Evolutionary conservation across 2,888 invertebrate species (phyloP).

Genomic region (Torymus tubicola): DNA sequence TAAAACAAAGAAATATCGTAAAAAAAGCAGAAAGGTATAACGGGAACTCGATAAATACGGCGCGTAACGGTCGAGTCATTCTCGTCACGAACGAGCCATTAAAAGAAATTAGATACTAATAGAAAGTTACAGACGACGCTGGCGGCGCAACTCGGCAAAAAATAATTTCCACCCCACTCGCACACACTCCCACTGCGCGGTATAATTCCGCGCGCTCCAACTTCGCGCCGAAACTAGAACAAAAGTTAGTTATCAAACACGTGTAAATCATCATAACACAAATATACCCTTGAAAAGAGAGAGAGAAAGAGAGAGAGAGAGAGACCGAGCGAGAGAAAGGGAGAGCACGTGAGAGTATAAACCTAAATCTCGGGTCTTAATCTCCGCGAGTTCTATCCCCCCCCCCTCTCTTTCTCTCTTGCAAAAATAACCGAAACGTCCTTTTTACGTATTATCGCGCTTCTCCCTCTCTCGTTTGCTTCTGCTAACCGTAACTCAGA

Average conservation of each 20-base stretch:
- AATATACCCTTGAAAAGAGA: slow-evolving; percentile 34
- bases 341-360: slow-evolving; percentile 12
- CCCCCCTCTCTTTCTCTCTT: neutral
- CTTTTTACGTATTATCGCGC: slow-evolving; percentile 46
- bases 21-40: too few species aligned
- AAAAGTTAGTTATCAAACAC: slow-evolving; percentile 53
- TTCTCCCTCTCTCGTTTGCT: neutral
- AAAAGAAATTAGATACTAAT: neutral
- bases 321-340: neutral
- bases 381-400: slow-evolving; percentile 8
- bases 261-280: slow-evolving; percentile 47
- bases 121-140: slow-evolving; percentile 1
- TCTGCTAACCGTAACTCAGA: slow-evolving; percentile 19
- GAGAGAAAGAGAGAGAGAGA: neutral
- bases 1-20: too few species aligned
- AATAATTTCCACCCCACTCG: slow-evolving; percentile 10
- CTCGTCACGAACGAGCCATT: too few species aligned
- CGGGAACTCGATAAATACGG: too few species aligned
- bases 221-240: slow-evolving; percentile 39
- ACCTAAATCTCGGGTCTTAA: slow-evolving; percentile 48
- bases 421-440: slow-evolving; percentile 37
- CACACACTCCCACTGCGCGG: neutral
- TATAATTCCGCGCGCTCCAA: neutral
- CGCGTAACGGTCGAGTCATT: too few species aligned
- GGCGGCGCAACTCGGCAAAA: neutral